A percentile compares a stretch with the other conserved stretches of the same genome.
These are phyloP conservation scores for Zingel zingel DNA, from an alignment of 2,113 vertebrate species.

Conservation along the genomic window DNA sequence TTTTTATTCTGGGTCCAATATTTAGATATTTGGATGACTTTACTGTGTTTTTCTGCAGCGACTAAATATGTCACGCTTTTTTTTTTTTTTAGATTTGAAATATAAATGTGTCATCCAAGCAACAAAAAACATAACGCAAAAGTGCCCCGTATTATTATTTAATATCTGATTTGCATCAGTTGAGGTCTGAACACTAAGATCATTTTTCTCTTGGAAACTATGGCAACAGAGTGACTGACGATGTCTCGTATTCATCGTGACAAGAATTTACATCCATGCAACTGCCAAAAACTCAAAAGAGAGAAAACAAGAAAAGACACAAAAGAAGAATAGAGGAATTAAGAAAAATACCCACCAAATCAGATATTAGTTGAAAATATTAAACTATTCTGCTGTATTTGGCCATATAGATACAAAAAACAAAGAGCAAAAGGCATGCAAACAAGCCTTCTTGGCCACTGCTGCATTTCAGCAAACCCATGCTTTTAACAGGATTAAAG, in stretches of 20 bases:
- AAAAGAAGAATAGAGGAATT: slow-evolving; percentile 36
- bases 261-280: slow-evolving; percentile 27
- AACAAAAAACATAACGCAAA: slow-evolving; percentile 9
- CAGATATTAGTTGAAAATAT: slow-evolving; percentile 11
- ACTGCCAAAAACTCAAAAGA: slow-evolving; percentile 18
- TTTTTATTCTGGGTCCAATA: slow-evolving; percentile 30
- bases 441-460: background rate
- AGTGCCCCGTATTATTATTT: slow-evolving; percentile 3
- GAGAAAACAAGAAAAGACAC: slow-evolving; percentile 16
- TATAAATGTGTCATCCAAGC: slow-evolving; percentile 26
- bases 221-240: slow-evolving; percentile 38
- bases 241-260: slow-evolving; percentile 40
- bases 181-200: slow-evolving; percentile 55
- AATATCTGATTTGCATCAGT: slow-evolving; percentile 38
- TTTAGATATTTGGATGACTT: slow-evolving; percentile 27
- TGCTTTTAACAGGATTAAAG: slow-evolving; percentile 28
- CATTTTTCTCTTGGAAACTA: slow-evolving; percentile 43
- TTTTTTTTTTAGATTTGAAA: slow-evolving; percentile 5
- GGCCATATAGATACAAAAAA: background rate
- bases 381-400: slow-evolving; percentile 4
- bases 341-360: slow-evolving; percentile 26
- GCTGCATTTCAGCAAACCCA: background rate
- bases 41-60: background rate
- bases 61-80: slow-evolving; percentile 14
- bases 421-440: background rate